A percentile compares a stretch with the other conserved stretches of the same genome.
Conservation (phyloP, 2,113 vertebrate species). For the Illadopsis cleaveri region DNA sequence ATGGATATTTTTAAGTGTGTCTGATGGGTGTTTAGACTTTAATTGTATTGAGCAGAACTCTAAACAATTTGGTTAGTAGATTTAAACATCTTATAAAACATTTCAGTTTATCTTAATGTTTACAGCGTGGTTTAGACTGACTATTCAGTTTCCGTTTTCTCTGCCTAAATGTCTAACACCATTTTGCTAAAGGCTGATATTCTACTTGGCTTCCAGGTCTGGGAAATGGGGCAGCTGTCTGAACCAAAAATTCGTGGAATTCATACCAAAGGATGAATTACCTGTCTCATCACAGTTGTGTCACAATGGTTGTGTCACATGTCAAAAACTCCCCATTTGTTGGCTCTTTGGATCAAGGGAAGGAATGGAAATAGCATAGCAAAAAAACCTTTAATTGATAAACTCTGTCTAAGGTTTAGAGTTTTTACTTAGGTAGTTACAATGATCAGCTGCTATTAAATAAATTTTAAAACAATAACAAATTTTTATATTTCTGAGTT, state of each 20-base stretch:
- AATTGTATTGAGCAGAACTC: background rate
- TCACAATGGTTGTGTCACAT: background rate
- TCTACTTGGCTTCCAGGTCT: background rate
- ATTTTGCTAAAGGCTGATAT: background rate
- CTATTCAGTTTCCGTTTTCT: background rate
- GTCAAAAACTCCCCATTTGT: background rate
- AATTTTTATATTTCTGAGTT: background rate
- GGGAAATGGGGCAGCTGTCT: fast-evolving
- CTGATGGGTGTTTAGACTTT: background rate
- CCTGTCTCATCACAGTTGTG: background rate
- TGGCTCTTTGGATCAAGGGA: background rate
- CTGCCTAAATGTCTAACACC: background rate
- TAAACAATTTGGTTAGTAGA: background rate
- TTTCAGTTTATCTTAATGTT: background rate
- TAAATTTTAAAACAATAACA: background rate
- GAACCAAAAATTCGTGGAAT: background rate
- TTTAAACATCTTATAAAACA: background rate
- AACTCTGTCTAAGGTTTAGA: background rate
- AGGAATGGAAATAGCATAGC: background rate
- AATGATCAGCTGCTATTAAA: background rate
- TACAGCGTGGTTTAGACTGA: background rate
- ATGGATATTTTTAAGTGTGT: background rate
- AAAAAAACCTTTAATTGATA: background rate
- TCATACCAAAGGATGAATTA: background rate
- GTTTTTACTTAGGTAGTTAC: background rate